Percentiles rank a stretch among this genome's conserved stretches.
Evolutionary conservation across 2,888 invertebrate species (phyloP).

Genomic region (Gibbula magus): DNA sequence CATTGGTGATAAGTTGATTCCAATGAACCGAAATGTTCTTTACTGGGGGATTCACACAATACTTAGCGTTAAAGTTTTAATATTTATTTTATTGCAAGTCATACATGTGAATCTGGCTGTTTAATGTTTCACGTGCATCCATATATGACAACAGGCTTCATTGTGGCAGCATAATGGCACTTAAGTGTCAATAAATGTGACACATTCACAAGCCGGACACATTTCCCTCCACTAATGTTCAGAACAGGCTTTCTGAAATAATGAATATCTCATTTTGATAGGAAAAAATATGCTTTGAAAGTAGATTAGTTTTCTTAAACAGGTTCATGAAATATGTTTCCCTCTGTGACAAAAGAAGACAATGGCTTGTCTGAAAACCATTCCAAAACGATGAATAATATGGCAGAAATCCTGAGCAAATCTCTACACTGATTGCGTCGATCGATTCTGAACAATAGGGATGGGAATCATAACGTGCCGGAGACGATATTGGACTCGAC

Average conservation of each 20-base stretch:
- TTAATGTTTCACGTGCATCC: too few species aligned
- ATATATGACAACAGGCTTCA: not conserved
- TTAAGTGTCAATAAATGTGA: conserved; percentile 2
- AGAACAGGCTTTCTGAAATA: conserved; percentile 1
- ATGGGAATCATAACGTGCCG: not conserved
- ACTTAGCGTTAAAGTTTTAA: too few species aligned
- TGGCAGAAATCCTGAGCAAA: not conserved
- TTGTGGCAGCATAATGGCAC: not conserved
- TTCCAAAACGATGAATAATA: not conserved
- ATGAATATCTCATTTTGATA: conserved; percentile 4
- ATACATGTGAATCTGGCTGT: too few species aligned
- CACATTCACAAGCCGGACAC: not conserved
- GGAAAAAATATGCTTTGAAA: not conserved
- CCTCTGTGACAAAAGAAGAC: not conserved
- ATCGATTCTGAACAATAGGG: not conserved
- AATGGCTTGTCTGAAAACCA: not conserved
- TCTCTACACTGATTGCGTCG: not conserved
- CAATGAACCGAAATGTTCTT: too few species aligned
- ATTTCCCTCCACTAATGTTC: not conserved
- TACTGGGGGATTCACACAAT: too few species aligned
- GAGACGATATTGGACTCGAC: not conserved
- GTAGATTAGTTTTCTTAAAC: not conserved
- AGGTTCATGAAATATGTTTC: not conserved
- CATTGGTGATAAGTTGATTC: too few species aligned
- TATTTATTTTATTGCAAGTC: too few species aligned